Evolutionary conservation across 2,888 invertebrate species (phyloP).

Genomic region (Embidobia sp.): DNA sequence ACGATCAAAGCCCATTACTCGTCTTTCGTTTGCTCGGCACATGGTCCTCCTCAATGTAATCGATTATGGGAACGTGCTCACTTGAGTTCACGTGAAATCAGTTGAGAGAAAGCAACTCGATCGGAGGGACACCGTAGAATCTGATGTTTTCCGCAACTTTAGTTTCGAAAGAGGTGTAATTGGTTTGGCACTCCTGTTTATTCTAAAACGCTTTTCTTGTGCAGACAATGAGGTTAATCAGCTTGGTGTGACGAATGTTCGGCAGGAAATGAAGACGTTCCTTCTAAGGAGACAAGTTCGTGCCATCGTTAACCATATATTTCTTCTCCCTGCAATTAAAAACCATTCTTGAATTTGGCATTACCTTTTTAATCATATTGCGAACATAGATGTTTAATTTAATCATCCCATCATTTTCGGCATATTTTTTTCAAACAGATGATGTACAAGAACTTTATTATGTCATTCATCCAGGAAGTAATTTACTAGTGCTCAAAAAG

Average conservation of each 20-base stretch:
- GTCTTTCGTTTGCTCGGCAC: slow-evolving; percentile 30
- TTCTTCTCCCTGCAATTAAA: no score
- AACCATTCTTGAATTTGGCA: no score
- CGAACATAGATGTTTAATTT: no score
- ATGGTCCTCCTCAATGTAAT: slow-evolving; percentile 46
- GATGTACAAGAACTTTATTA: no score
- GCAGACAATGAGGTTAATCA: slow-evolving; percentile 21
- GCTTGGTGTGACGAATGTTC: slow-evolving; percentile 4
- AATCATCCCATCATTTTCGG: no score
- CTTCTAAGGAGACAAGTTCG: no score
- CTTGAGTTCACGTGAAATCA: slow-evolving; percentile 41
- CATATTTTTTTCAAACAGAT: no score
- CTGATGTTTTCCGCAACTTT: slow-evolving; percentile 45
- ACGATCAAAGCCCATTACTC: slow-evolving; percentile 49
- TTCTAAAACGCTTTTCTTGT: slow-evolving; percentile 25
- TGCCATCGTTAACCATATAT: no score
- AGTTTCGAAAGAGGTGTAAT: slow-evolving; percentile 49
- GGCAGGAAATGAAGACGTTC: not conserved
- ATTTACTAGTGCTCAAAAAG: no score
- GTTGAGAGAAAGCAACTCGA: slow-evolving; percentile 39
- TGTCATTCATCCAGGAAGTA: no score
- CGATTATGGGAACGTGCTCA: slow-evolving; percentile 54
- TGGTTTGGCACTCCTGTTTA: slow-evolving; percentile 38
- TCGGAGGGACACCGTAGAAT: slow-evolving; percentile 32
- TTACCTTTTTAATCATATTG: no score